Evolutionary conservation across 2,888 invertebrate genomes (phyloP).

Genomic region (Nymphalis c-album): DNA sequence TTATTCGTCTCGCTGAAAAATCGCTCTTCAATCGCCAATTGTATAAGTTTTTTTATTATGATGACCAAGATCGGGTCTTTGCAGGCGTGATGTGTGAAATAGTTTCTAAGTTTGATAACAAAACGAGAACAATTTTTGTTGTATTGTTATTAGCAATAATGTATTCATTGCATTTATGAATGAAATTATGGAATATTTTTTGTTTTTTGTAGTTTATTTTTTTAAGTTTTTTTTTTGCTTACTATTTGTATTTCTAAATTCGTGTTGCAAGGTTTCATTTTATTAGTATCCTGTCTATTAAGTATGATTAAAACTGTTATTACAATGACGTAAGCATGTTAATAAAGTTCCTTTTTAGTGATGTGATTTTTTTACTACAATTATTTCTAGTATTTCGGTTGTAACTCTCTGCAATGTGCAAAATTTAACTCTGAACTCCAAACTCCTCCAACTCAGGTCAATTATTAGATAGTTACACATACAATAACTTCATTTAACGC

Average conservation of each 20-base stretch:
- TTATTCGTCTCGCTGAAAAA: no score
- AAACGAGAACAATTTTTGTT: neutral
- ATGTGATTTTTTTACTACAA: constrained; percentile 12
- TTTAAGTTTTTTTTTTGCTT: constrained; percentile 7
- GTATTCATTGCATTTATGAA: constrained; percentile 4
- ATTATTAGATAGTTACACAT: no score
- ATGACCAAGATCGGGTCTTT: no score
- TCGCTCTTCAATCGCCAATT: no score
- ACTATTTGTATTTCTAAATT: neutral
- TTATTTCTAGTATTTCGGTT: no score
- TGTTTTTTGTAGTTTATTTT: constrained; percentile 12
- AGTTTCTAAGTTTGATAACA: neutral
- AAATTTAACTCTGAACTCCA: no score
- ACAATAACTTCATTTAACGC: no score
- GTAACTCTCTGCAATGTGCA: no score
- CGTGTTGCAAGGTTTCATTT: constrained; percentile 17
- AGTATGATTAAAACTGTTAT: neutral
- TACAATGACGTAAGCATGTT: constrained; percentile 12
- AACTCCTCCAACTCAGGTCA: no score
- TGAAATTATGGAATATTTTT: neutral
- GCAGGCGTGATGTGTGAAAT: neutral
- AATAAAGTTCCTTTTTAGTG: constrained; percentile 43
- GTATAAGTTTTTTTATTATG: no score
- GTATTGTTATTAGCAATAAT: neutral
- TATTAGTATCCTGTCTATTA: neutral